A percentile compares a stretch with the other conserved stretches of the same genome.
These are phyloP conservation scores for Acanthosepion esculentum DNA, from an alignment of 2,888 invertebrate genomes.

Conservation along the genomic window DNA sequence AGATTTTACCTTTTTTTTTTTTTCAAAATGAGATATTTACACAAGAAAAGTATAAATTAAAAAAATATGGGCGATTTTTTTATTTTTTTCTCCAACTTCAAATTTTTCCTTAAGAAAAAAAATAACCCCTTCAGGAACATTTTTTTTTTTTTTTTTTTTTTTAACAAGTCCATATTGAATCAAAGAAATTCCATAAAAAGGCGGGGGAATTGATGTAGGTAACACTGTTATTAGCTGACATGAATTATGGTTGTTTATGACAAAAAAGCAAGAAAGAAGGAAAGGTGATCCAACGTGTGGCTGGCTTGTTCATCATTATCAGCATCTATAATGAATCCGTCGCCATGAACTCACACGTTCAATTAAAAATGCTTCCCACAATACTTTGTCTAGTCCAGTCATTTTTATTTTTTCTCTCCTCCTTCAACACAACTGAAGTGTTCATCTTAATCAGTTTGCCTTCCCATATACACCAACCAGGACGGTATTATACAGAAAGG, in stretches of 20 bases:
- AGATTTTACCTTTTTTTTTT: neutral
- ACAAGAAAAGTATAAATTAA: constrained; percentile 13
- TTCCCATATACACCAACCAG: constrained; percentile 12
- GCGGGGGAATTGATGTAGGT: neutral
- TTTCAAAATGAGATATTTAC: constrained; percentile 14
- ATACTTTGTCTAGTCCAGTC: too few relatives aligned
- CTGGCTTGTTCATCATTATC: neutral
- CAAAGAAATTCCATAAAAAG: neutral
- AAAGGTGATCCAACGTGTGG: constrained; percentile 12
- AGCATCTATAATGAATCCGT: neutral
- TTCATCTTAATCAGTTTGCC: neutral
- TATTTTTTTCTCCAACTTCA: neutral
- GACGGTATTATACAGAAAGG: neutral
- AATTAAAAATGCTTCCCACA: neutral
- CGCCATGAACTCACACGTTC: neutral
- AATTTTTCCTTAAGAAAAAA: neutral
- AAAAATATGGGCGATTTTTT: constrained; percentile 12
- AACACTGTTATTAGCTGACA: neutral
- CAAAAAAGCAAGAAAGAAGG: neutral
- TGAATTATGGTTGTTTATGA: neutral
- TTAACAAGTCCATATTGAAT: neutral
- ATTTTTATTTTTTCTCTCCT: neutral
- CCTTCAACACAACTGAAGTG: neutral
- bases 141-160: neutral
- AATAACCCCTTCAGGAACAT: neutral